Evolutionary conservation across 2,888 invertebrate species (phyloP).

Genomic region (Loripinus fragilis): DNA sequence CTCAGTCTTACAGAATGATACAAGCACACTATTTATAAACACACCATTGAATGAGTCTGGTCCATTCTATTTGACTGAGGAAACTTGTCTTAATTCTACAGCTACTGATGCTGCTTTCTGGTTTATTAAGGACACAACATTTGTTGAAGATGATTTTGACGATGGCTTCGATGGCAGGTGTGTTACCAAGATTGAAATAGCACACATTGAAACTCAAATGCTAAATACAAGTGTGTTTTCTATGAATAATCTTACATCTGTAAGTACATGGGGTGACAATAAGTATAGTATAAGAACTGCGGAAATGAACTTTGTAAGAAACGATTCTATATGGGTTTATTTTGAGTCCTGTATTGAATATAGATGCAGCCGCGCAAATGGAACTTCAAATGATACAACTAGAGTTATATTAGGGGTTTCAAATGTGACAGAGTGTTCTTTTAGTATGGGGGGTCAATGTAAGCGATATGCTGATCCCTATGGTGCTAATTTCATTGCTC

Average conservation of each 20-base stretch:
- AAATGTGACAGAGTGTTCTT: no score
- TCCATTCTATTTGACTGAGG: background rate
- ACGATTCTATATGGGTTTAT: no score
- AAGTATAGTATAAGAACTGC: background rate
- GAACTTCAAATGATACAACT: background rate
- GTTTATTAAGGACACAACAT: background rate
- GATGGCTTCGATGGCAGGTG: background rate
- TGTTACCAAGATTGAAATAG: background rate
- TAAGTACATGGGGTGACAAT: background rate
- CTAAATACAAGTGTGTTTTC: background rate
- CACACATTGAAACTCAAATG: background rate
- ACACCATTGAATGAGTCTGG: background rate
- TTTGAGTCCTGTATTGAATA: constrained; percentile 2
- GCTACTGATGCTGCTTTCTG: background rate
- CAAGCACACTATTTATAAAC: background rate
- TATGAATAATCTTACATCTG: background rate
- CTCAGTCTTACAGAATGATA: background rate
- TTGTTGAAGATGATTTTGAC: background rate
- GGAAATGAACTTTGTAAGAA: background rate
- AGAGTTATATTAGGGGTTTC: background rate
- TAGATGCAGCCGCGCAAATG: background rate
- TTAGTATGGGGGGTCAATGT: no score
- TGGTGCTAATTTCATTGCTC: no score
- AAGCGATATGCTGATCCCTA: no score
- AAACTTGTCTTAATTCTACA: background rate